Evolutionary conservation across 2,797 vertebrate genomes (phyloP).

Genomic region (Vespertilio murinus): DNA sequence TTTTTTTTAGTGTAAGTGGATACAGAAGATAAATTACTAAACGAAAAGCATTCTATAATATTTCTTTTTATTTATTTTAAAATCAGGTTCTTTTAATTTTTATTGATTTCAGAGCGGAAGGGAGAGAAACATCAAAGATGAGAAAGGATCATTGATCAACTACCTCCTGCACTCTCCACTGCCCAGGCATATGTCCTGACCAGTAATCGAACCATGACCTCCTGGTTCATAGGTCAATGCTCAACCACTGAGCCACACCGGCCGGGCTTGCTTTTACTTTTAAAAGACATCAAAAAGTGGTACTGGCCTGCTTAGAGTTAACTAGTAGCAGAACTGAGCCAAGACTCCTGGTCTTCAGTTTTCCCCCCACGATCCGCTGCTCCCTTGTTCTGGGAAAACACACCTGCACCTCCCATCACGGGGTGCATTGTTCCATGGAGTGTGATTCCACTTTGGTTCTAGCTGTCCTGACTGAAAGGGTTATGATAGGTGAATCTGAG

Average conservation of each 20-base stretch:
- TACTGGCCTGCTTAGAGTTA: neutral
- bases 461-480: neutral
- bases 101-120: no score
- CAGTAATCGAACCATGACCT: no score
- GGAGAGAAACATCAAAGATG: no score
- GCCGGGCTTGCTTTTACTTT: neutral
- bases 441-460: neutral
- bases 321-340: neutral
- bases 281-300: neutral
- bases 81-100: neutral
- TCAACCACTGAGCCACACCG: no score
- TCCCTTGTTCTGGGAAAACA: neutral
- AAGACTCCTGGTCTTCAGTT: neutral
- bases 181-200: no score
- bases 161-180: no score
- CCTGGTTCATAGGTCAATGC: no score
- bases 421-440: no score
- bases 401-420: neutral
- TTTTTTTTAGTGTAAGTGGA: conserved; percentile 13
- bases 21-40: neutral
- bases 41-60: neutral
- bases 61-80: neutral
- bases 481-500: neutral
- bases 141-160: no score
- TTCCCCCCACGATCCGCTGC: neutral